phyloP scores from a whole-genome alignment of 2,113 vertebrate genomes.

The Spea multiplicata region DNA sequence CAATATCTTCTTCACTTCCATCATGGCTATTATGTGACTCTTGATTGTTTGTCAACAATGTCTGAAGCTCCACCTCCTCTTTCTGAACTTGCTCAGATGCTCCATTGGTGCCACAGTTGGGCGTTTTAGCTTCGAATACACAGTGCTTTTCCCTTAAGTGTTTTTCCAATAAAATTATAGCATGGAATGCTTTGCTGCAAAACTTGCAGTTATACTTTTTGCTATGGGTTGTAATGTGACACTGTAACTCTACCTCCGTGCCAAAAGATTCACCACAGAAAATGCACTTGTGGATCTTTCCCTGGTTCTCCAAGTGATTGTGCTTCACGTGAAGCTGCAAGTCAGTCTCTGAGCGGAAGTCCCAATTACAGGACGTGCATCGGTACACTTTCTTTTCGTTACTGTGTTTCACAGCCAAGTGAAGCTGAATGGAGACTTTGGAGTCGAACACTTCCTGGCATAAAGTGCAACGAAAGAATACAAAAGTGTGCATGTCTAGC shows the following conservation, averaged over 20 bases:
- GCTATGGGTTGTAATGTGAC: conserved; percentile 97
- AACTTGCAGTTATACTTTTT: conserved; percentile 98
- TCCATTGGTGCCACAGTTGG: conserved; percentile 87
- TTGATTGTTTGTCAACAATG: conserved; percentile 86
- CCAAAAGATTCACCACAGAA: conserved; percentile 97
- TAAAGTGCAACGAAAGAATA: conserved; percentile 95
- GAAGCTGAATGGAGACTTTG: conserved; percentile 95
- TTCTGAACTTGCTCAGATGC: conserved; percentile 83
- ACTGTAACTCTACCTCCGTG: conserved; percentile 96
- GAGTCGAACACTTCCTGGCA: conserved; percentile 98
- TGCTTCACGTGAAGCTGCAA: conserved; percentile 94
- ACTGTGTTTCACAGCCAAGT: conserved; percentile 96
- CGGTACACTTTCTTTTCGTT: conserved; percentile 96
- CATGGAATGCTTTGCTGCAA: conserved; percentile 98
- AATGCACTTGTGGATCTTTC: conserved; percentile 89
- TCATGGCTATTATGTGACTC: conserved; percentile 91
- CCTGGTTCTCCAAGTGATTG: conserved; percentile 94
- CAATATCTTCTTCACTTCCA: conserved; percentile 89
- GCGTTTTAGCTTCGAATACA: conserved; percentile 88
- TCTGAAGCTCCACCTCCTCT: conserved; percentile 87
- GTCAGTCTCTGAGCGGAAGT: conserved; percentile 94
- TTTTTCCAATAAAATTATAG: conserved; percentile 90
- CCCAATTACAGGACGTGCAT: conserved; percentile 97
- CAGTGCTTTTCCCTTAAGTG: conserved; percentile 93
- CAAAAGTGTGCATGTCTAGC: conserved; percentile 97